Base-by-base conservation (phyloP, 2,113 vertebrate genomes). In the Phrynosoma blainvillii region DNA sequence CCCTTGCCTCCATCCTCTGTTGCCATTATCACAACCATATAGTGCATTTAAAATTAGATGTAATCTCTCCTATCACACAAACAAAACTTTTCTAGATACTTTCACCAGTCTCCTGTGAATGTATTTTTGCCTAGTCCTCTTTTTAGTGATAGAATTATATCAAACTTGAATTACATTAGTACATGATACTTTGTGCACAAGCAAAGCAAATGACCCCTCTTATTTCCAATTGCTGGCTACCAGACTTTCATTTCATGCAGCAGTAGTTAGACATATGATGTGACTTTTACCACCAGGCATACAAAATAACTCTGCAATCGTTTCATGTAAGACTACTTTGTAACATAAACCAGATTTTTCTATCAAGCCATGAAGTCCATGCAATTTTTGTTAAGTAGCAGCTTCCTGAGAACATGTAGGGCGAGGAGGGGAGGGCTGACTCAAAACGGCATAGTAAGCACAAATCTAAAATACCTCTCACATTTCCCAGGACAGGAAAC, bases 401-500 rank as follows among this genome's bases (percentile, higher is more conserved):
- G 86, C n/a, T 93, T 93, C 90, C 14, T 80, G 66, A 94, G 89
- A 95, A 93, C 0, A 0, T 21, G 5, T 21, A 84, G 56, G 27
- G 36, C 27, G 71, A 84, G 42, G 78, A 93, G 89, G 81, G 81
- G 73, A 32, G 54, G 32, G 70, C 78, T 40, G 74, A 94, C 25
- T 87, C 62, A 36, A 93, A 89, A 0, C n/a, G 90, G 5, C 56
- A 36, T 0, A 25, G 76, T 79, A 91, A 90, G 89, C 88, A 89
- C 90, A 84, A 88, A 90, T 40, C 78, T 90, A 89, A 95, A 93
- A 88, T 56, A 75, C 86, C 87, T 93, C 92, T 95, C 92, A 82
- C 54, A 12, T 96, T 94, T 95, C 94, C 92, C 74, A 86, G 73
- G 92, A 86, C 1, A 84, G 89, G 79, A 95, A 90, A 81, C 92